Base-by-base conservation (phyloP, 2,797 vertebrate species). In the Acipenser transmontanus region DNA sequence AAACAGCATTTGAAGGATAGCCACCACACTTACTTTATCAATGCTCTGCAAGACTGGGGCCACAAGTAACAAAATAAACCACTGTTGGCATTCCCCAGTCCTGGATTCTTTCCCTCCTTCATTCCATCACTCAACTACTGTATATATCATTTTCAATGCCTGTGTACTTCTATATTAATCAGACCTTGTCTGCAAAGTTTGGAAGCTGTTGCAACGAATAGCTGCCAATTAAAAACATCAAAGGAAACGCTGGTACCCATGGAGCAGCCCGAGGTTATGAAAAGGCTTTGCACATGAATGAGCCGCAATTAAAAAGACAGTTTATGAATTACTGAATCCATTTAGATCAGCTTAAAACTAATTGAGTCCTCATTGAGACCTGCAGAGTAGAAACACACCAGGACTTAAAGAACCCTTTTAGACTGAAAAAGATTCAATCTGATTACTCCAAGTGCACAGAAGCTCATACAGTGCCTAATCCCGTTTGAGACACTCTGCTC, bases 211-310 rank as follows among this genome's bases (percentile, higher is more conserved):
- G 8, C n/a, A 54, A 54, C 52, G 8, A 54, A 54, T 54, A 54
- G 52, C n/a, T 54, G 52, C 52, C 8, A 54, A 54, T 54, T 54
- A 54, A 54, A 54, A 54, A 54, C 52, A 54, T 54, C n/a, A n/a
- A 1, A 54, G 52, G 52, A n/a, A 54, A 54, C 7, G n/a, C 8
- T 54, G 52, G 52, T 54, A 54, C 52, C 52, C 52, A n/a, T n/a
- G n/a, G 52, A 9, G 52, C 8, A 54, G 52, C 52, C 52, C 5
- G 9, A 54, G 52, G 52, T 9, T 54, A 9, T 54, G 9, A n/a
- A n/a, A n/a, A 54, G 1, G 7, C 52, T 54, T 9, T 54, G n/a
- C 52, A 54, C 52, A 54, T 54, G 52, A 9, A 54, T 54, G n/a
- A 9, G 52, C n/a, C 52, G 8, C 52, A 54, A 54, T 54, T 54